Conservation (phyloP, 2,797 vertebrate species). For the Chromobotia macracanthus region DNA sequence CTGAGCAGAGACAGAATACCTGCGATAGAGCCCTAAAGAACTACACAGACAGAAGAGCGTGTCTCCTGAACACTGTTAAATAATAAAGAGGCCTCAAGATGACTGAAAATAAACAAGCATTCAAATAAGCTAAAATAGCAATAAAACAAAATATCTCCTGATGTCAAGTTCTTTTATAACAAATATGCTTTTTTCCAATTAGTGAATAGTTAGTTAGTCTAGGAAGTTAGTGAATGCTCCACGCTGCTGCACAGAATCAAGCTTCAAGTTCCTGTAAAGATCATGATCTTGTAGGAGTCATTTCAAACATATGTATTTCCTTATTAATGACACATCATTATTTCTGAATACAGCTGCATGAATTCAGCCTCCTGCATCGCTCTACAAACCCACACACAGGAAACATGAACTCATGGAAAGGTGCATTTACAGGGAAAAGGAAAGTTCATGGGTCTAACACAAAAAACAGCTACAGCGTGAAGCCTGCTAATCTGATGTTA, state of each 20-base stretch:
- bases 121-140: too few relatives aligned
- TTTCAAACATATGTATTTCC: not conserved
- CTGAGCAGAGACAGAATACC: not conserved
- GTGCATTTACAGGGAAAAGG: constrained; percentile 68
- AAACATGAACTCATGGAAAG: constrained; percentile 68
- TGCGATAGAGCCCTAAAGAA: not conserved
- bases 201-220: too few relatives aligned
- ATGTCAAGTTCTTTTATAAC: too few relatives aligned
- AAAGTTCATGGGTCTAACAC: constrained; percentile 64
- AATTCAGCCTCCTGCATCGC: constrained; percentile 54
- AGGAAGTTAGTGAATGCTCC: too few relatives aligned
- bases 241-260: too few relatives aligned
- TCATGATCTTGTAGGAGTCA: not conserved
- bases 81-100: too few relatives aligned
- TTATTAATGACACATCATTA: constrained; percentile 4
- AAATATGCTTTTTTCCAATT: too few relatives aligned
- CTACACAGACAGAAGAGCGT: not conserved
- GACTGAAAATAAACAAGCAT: too few relatives aligned
- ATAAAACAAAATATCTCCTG: too few relatives aligned
- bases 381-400: constrained; percentile 49
- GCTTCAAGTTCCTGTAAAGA: too few relatives aligned
- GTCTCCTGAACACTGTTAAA: too few relatives aligned
- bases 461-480: constrained; percentile 29
- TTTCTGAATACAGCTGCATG: constrained; percentile 7
- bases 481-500: constrained; percentile 25